Percentiles rank a stretch among this genome's conserved stretches.
These are phyloP conservation scores for Phasia obesa DNA, from an alignment of 2,888 invertebrate genomes.

Conservation along the genomic window DNA sequence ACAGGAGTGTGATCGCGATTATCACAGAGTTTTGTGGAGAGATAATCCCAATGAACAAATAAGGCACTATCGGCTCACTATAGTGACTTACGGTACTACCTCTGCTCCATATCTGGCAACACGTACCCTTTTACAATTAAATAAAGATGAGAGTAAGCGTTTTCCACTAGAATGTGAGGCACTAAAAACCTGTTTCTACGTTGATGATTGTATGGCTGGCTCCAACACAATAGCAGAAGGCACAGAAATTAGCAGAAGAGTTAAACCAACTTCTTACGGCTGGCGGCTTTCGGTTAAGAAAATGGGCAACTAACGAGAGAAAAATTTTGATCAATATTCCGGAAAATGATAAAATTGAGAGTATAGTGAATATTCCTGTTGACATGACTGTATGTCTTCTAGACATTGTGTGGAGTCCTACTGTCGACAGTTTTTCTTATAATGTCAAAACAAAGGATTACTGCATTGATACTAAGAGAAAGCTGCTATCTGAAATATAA, in stretches of 20 bases:
- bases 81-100: conserved; percentile 18
- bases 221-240: conserved; percentile 22
- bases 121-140: too few relatives aligned
- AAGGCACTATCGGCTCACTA: conserved; percentile 14
- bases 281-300: conserved; percentile 36
- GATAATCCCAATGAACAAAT: neutral
- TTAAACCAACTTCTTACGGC: conserved; percentile 40
- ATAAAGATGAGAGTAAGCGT: neutral
- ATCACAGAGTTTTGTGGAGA: conserved; percentile 29
- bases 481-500: conserved; percentile 49
- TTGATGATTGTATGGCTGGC: conserved; percentile 46
- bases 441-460: neutral
- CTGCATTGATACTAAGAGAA: conserved; percentile 36
- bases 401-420: too few relatives aligned
- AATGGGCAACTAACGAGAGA: conserved; percentile 35
- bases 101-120: too few relatives aligned
- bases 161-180: too few relatives aligned
- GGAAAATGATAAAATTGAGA: too few relatives aligned
- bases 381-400: conserved; percentile 15
- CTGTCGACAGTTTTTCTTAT: neutral
- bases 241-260: conserved; percentile 15
- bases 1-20: conserved; percentile 39
- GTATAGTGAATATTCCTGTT: too few relatives aligned
- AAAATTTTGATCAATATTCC: too few relatives aligned
- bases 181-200: conserved; percentile 13